Percentiles rank a stretch among this genome's conserved stretches.
Conservation (phyloP, 1,140 invertebrate species). For the Bombus confusus region DNA sequence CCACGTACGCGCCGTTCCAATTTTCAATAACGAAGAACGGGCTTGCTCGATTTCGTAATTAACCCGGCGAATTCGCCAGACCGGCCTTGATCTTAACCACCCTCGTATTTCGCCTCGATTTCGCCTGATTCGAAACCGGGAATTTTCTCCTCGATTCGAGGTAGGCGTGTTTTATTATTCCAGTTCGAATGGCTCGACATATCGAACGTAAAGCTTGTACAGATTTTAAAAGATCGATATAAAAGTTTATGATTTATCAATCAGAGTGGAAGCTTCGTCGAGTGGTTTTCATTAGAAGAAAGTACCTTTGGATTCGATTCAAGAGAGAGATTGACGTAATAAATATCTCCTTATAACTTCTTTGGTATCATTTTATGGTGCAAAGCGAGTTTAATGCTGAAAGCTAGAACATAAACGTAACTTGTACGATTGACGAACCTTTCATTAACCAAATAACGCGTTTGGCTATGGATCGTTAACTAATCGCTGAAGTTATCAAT, state of each 20-base stretch:
- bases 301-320: not conserved
- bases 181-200: not conserved
- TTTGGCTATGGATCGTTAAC: no score
- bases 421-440: no score
- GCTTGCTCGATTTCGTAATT: constrained; percentile 36
- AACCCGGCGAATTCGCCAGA: constrained; percentile 27
- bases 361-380: not conserved
- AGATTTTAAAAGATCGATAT: no score
- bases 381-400: not conserved
- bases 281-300: not conserved
- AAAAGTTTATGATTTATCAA: not conserved
- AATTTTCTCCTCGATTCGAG: not conserved
- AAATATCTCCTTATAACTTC: not conserved
- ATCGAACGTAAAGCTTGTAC: no score
- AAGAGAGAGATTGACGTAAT: not conserved
- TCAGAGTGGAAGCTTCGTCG: not conserved
- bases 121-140: not conserved
- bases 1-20: constrained; percentile 33
- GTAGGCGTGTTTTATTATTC: not conserved
- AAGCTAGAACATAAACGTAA: no score
- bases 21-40: constrained; percentile 31
- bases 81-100: constrained; percentile 57
- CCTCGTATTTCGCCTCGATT: not conserved
- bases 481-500: no score
- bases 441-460: no score